Evolutionary conservation across 2,888 invertebrate species (phyloP).

Genomic region (Nomada lathburiana): DNA sequence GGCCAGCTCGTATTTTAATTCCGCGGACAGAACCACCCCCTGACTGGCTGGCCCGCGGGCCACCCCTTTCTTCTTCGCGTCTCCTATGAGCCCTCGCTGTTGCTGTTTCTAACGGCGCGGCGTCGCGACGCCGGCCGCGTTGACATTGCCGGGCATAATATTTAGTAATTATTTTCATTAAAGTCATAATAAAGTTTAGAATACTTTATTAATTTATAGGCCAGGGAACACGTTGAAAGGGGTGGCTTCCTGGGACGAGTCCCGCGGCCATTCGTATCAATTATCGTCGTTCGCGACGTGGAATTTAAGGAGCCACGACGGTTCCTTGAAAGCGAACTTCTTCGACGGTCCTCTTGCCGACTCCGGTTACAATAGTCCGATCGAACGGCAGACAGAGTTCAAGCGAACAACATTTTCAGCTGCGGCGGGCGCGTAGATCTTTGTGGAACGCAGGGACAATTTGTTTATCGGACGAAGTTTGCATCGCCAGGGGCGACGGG

Average conservation of each 20-base stretch:
- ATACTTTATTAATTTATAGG: conserved; percentile 85
- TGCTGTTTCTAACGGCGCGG: conserved; percentile 60
- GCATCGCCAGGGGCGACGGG: background rate
- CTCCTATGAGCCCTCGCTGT: conserved; percentile 71
- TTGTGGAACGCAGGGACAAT: background rate
- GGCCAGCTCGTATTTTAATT: conserved; percentile 84
- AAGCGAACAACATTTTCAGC: background rate
- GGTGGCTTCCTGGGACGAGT: conserved; percentile 69
- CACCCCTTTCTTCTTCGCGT: conserved; percentile 76
- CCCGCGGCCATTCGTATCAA: conserved; percentile 81
- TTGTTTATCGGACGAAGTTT: conserved; percentile 34
- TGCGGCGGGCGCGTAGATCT: background rate
- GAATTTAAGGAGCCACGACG: conserved; percentile 73
- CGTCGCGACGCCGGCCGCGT: conserved; percentile 69
- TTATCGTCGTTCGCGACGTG: conserved; percentile 78
- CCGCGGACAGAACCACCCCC: conserved; percentile 79
- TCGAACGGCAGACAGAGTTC: background rate
- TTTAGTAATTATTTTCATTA: conserved; percentile 85
- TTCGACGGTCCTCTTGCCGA: conserved; percentile 58
- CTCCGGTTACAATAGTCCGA: conserved; percentile 35
- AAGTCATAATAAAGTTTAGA: conserved; percentile 84
- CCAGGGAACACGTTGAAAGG: conserved; percentile 78
- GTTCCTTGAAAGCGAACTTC: conserved; percentile 40
- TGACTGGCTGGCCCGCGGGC: conserved; percentile 62
- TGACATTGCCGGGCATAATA: conserved; percentile 83